A percentile compares a stretch with the other conserved stretches of the same genome.
These are phyloP conservation scores for Theodoxus fluviatilis DNA, from an alignment of 2,888 invertebrate genomes.

Conservation along the genomic window DNA sequence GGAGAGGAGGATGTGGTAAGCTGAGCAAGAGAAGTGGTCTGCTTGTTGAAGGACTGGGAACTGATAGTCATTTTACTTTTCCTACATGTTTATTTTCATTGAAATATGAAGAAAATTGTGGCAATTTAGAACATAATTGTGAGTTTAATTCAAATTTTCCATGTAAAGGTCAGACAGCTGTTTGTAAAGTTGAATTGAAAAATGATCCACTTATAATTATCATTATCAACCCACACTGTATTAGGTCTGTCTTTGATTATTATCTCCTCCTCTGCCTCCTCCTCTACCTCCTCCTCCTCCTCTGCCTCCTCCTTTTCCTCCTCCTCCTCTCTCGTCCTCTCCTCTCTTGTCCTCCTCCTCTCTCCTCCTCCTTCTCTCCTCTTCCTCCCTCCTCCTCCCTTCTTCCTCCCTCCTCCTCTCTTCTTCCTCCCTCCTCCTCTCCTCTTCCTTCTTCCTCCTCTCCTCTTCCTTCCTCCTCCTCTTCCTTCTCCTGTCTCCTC, in stretches of 20 bases:
- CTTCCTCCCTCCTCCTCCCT: neutral
- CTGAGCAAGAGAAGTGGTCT: neutral
- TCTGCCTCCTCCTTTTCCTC: neutral
- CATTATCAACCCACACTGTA: too few relatives aligned
- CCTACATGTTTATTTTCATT: constrained; percentile 3
- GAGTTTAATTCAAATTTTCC: neutral
- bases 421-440: neutral
- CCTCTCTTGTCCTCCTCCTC: neutral
- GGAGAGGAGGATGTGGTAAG: constrained; percentile 49
- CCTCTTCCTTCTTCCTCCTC: neutral
- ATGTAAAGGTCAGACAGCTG: neutral
- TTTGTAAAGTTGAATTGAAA: too few relatives aligned
- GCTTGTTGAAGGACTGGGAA: neutral
- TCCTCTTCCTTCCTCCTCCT: neutral
- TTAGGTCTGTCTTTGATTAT: neutral
- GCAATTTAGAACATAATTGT: neutral
- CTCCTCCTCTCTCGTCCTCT: neutral
- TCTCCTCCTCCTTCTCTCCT: neutral
- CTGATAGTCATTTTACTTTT: neutral
- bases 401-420: neutral
- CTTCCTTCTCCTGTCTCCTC: neutral
- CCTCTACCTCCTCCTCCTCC: neutral
- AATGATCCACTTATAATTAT: too few relatives aligned
- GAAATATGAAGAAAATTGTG: neutral
- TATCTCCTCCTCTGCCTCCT: neutral